phyloP scores from a whole-genome alignment of 2,888 invertebrate species.

The Encarsia formosa region DNA sequence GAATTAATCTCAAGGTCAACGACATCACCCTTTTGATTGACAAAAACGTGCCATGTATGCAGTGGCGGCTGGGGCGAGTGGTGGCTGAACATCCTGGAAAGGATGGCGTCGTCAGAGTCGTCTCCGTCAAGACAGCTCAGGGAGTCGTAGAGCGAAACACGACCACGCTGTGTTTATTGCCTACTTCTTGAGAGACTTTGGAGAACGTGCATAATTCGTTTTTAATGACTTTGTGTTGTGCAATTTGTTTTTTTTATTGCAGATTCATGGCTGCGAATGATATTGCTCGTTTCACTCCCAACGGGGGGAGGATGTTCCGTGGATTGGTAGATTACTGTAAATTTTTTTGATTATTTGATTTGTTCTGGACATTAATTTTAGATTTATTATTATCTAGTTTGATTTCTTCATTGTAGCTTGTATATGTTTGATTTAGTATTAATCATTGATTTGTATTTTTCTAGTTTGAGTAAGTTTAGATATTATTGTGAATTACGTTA shows the following conservation, averaged over 20 bases:
- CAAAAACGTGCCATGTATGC: constrained; percentile 13
- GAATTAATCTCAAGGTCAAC: background rate
- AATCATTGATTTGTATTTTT: no score
- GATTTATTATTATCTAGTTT: no score
- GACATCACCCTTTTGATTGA: background rate
- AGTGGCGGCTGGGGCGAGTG: constrained; percentile 10
- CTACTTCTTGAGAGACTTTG: no score
- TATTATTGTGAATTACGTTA: no score
- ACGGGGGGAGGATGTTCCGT: constrained; percentile 15
- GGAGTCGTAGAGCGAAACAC: background rate
- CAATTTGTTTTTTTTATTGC: no score
- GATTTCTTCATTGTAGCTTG: no score
- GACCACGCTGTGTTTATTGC: background rate
- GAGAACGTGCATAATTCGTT: background rate
- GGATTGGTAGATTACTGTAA: no score
- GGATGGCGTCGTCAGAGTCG: constrained; percentile 1
- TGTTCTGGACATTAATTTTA: no score
- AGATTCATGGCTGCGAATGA: background rate
- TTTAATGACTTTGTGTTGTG: background rate
- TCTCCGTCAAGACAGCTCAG: background rate
- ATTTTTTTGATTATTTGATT: no score
- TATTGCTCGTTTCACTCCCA: background rate
- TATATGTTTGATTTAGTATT: no score
- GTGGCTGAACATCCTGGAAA: constrained; percentile 3
- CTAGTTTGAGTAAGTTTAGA: no score